Evolutionary conservation across 2,797 vertebrate genomes (phyloP), one percentile per base, ranked within the genome.

Genomic region (Hozukius guyotensis): DNA sequence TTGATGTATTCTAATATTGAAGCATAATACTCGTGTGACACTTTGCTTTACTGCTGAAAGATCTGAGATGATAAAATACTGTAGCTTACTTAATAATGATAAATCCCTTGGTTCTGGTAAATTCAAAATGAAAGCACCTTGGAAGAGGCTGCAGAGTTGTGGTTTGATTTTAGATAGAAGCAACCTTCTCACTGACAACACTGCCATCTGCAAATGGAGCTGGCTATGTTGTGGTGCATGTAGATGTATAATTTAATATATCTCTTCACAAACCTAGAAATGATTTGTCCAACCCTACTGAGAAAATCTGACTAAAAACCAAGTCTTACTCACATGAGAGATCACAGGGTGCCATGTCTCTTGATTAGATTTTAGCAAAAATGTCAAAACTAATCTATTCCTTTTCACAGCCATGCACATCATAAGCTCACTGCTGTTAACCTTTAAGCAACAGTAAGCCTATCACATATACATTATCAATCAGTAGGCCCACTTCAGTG

Each of bases 161-260:
- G 29, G 6, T 38, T 6, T 25, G 24, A 6, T 24, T 31, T 53
- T 20, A 16, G 4, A 69, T 55, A 8, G 8, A n/a, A 27, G 31
- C 12, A 13, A 6, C 10, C 10, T 27, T 75, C 80, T 68, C n/a
- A 63, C 22, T 13, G 57, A 73, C 56, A 87, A 81, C 82, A 85
- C 85, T 86, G 87, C 89, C 88, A 88, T 84, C 90, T 88, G 55
- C 62, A 73, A 90, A 65, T 77, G n/a, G 46, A 56, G 3, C 56
- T 24, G 46, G 13, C 7, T 79, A 59, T 22, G 18, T 27, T 67
- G 46, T 72, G 20, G 46, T 72, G 20, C 56, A 49, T 63, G 31
- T 52, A 22, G 14, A 32, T 22, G 14, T 27, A 24, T 13, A n/a
- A 60, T 46, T 8, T 32, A 22, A 74, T 27, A 32, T 36, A n/a